Percentiles rank a stretch among this genome's conserved stretches.
phyloP scores from a whole-genome alignment of 2,113 vertebrate species.

The Sylvietta virens region DNA sequence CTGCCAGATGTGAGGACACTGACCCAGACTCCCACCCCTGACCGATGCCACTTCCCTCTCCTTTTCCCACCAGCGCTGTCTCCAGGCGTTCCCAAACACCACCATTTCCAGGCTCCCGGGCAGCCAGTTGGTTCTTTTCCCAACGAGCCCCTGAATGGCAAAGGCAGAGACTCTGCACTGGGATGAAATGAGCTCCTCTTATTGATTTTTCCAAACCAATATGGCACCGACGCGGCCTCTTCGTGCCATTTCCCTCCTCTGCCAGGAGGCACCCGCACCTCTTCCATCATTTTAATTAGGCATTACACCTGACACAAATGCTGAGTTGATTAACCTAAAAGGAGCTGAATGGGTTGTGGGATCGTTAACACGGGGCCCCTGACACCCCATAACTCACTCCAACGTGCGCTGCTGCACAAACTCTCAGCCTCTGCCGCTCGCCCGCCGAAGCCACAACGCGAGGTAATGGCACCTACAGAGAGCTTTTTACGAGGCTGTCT shows the following conservation, averaged over 20 bases:
- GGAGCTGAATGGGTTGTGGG: slow-evolving; percentile 73
- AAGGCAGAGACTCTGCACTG: slow-evolving; percentile 68
- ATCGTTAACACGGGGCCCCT: slow-evolving; percentile 74
- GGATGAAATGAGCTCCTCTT: slow-evolving; percentile 78
- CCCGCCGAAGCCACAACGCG: slow-evolving; percentile 42
- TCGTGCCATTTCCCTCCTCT: slow-evolving; percentile 75
- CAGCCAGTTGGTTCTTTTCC: slow-evolving; percentile 72
- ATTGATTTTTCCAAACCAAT: slow-evolving; percentile 84
- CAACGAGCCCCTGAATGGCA: slow-evolving; percentile 70
- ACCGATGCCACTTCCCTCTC: fast-evolving
- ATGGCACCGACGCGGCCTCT: slow-evolving; percentile 71
- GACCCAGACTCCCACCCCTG: background rate
- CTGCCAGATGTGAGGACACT: background rate
- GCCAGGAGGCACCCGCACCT: slow-evolving; percentile 65
- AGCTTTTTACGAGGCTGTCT: slow-evolving; percentile 60
- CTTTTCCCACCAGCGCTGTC: background rate
- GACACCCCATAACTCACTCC: slow-evolving; percentile 75
- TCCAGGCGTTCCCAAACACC: slow-evolving; percentile 20
- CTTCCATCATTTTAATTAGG: slow-evolving; percentile 82
- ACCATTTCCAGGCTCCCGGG: slow-evolving; percentile 4
- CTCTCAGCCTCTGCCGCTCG: slow-evolving; percentile 58
- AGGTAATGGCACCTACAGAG: slow-evolving; percentile 71
- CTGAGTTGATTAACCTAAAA: slow-evolving; percentile 83
- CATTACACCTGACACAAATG: slow-evolving; percentile 83
- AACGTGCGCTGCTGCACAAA: slow-evolving; percentile 73